Conservation (phyloP, 1,140 invertebrate genomes). For the Drosophila ercepeae region DNA sequence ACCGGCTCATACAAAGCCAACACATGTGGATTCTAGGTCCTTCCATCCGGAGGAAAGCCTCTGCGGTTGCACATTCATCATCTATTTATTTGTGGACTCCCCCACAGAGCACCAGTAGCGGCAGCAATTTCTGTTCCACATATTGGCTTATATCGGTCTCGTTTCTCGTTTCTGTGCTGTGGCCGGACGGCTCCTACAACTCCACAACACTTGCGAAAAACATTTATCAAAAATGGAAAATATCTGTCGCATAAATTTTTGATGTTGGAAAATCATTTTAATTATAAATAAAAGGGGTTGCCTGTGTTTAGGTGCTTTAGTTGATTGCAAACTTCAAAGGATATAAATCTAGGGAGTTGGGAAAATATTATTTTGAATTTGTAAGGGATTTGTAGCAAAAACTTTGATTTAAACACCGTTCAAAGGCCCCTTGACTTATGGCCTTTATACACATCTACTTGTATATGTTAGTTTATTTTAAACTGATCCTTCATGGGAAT, state of each 20-base stretch:
- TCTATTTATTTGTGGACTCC: constrained; percentile 50
- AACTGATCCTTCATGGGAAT: too few species aligned
- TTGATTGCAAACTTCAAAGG: too few species aligned
- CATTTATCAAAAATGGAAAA: neutral
- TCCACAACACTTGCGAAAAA: neutral
- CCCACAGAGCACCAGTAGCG: neutral
- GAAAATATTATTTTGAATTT: neutral
- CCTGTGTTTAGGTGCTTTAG: too few species aligned
- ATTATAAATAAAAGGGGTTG: neutral
- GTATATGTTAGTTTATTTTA: too few species aligned
- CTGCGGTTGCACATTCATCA: constrained; percentile 64
- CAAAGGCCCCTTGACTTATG: too few species aligned
- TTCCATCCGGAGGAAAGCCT: constrained; percentile 30
- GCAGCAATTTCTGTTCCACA: neutral
- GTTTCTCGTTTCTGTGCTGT: too few species aligned
- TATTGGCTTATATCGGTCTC: constrained; percentile 16
- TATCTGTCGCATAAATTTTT: neutral
- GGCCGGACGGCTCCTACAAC: neutral
- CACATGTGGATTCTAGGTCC: neutral
- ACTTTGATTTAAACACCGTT: too few species aligned
- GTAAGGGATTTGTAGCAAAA: too few species aligned
- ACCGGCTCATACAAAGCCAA: constrained; percentile 12
- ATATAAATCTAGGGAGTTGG: too few species aligned
- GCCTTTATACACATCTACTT: too few species aligned
- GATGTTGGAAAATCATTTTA: neutral